Evolutionary conservation across 1,140 invertebrate genomes (phyloP), one percentile per base, ranked within the genome.

Genomic region (Heliconius nattereri): DNA sequence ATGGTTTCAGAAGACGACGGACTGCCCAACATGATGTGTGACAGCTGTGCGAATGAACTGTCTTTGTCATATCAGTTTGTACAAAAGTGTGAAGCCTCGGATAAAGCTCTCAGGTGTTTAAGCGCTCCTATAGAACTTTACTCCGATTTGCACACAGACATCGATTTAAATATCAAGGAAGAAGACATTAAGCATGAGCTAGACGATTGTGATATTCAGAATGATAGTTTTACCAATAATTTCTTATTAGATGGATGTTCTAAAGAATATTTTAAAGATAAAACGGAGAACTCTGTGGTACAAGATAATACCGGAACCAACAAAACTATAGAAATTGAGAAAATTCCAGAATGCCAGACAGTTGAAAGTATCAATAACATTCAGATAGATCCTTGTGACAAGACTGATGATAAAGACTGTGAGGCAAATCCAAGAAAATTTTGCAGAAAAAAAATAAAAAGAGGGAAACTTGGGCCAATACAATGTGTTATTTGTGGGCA

Each of bases 11-110:
- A 91, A 83, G 87, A 89, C 20, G 94, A 95, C 52, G 90, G 89
- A 1, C 82, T 94, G 19, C 93, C 94, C 3, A 84, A 83, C 3
- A 79, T 81, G 35, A 88, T 95, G 8, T 95, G 94, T 66, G 78
- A 76, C 2, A 75, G 70, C 13, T 95, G 94, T 82, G 78, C 85
- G 2, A 77, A 75, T 7, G 92, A 94, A 32, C 85, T 95, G 3
- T 75, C 82, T 0, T 37, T 88, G 1, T 83, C 86, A 1, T 93
- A 93, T 74, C 83, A 87, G 26, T 95, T 95, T 82, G 84, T 92
- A 0, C 79, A 83, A 35, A 93, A 90, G 83, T 94, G 92, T 78
- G 90, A 92, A 80, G 84, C 88, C 0, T 90, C 93, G 0, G 94
- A 94, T 73, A 85, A 83, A 66, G 86, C 87, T 2, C 81, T 95